Evolutionary conservation across 2,888 invertebrate species (phyloP), one percentile per base, ranked within the genome.

Genomic region (Portevinia maculata): DNA sequence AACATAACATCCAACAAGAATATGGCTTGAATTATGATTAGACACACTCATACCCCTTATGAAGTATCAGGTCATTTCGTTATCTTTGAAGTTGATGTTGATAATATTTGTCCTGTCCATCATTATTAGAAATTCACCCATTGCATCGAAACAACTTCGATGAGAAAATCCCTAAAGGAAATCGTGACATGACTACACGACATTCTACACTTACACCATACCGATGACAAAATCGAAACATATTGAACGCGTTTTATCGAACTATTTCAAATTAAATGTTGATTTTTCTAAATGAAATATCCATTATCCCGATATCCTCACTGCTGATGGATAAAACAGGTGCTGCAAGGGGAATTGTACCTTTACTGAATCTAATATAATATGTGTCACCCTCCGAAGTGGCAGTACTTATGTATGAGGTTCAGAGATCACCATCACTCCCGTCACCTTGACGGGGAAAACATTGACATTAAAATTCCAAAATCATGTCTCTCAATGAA

Each of bases 271-370:
- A 83, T 83, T 83, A 83, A 83, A 83, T 83, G 83, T 83, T 83
- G 78, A 83, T 83, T 83, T 83, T 83, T 83, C 71, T 71, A 83
- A 83, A 83, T 83, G 83, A 83, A 83, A 83, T 83, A 83, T 78
- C 78, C 83, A 83, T 83, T 83, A 83, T 32, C 65, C 32, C 17
- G 24, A n/a, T n/a, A n/a, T n/a, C n/a, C n/a, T n/a, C n/a, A n/a
- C n/a, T n/a, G 32, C 15, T 44, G 21, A 5, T 19, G 41, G 15
- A 37, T 21, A 67, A 78, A 24, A 55, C 83, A 83, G 78, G 76
- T 83, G 81, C 65, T 57, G 34, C 34, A 1, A 11, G 65, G 37
- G 28, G 15, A 9, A 55, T n/a, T 9, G n/a, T n/a, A n/a, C n/a
- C n/a, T 3, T 37, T 53, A 67, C 37, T 62, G 60, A 64, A 44